Evolutionary conservation across 2,888 invertebrate species (phyloP), one percentile per base, ranked within the genome.

Genomic region (Stenolophus ochropezus): DNA sequence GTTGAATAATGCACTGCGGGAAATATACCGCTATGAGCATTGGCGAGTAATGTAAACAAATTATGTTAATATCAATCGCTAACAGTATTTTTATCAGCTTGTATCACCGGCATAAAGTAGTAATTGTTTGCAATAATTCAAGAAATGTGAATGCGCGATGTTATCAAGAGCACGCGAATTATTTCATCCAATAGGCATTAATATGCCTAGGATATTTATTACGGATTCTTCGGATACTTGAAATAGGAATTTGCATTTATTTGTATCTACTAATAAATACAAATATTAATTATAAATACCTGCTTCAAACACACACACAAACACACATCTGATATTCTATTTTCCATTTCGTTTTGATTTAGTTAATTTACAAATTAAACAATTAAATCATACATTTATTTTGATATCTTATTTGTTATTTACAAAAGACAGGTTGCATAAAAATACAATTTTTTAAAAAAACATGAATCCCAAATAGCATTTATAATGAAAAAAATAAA

Each of bases 11-110:
- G 65, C 27, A 69, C 16, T 69, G 5, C 8, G 16, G 33, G 11
- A 27, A 42, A 69, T 69, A 33, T 69, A 69, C 65, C 65, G 65
- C 65, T 69, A 69, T 14, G 8, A 69, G 33, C 14, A 69, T 11
- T 18, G 27, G 2, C 20, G 25, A 61, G 14, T 61, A 25, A 23
- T 61, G 27, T 33, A 69, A 69, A 33, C 65, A 69, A 69, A 69
- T 33, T 69, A 69, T 69, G 65, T 20, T 56, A 56, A 56, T 56
- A 56, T 56, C 56, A 56, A 56, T 56, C 56, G 56, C 20, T 56
- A 14, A 53, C 14, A 14, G 18, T 16, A 53, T 53, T 53, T 53
- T 16, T 53, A 53, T 53, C 16, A 6, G 51, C 18, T 16, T 14
- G 18, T 53, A 18, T 53, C 18, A 18, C 16, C 4, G 16, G 18